Evolutionary conservation across 1,140 invertebrate genomes (phyloP).

Genomic region (Drosophila kepulauana): DNA sequence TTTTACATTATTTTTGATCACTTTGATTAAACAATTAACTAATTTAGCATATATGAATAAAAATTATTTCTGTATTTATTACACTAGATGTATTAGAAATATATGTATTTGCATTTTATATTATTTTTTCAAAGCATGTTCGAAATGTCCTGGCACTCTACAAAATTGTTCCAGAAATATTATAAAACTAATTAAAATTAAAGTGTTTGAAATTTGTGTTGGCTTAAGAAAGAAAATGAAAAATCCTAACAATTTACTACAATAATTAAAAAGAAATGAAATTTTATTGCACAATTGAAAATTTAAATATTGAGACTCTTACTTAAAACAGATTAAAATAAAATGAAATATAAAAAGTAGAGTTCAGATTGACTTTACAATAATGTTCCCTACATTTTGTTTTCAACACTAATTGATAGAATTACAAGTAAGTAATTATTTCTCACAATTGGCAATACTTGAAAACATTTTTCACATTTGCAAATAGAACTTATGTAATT

Average conservation of each 20-base stretch:
- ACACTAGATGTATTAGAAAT: conserved; percentile 27
- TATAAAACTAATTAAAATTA: conserved; percentile 59
- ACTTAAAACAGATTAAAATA: neutral
- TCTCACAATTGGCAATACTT: neutral
- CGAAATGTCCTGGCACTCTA: conserved; percentile 84
- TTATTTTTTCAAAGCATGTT: conserved; percentile 51
- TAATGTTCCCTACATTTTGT: neutral
- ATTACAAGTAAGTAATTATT: neutral
- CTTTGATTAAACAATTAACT: conserved; percentile 39
- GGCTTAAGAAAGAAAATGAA: conserved; percentile 9
- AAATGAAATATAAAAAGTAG: neutral
- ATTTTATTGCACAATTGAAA: neutral
- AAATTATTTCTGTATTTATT: conserved; percentile 13
- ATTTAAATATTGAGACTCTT: neutral
- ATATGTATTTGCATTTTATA: conserved; percentile 36
- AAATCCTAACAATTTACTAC: neutral
- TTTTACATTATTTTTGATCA: conserved; percentile 66
- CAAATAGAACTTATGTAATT: neutral
- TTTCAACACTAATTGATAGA: neutral
- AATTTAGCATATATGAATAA: conserved; percentile 45
- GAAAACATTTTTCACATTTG: neutral
- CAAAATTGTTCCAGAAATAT: conserved; percentile 65
- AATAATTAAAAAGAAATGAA: neutral
- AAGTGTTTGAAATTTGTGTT: conserved; percentile 26
- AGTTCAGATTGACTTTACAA: neutral